Conservation (phyloP, 2,888 invertebrate genomes). For the Ectobius pallidus region DNA sequence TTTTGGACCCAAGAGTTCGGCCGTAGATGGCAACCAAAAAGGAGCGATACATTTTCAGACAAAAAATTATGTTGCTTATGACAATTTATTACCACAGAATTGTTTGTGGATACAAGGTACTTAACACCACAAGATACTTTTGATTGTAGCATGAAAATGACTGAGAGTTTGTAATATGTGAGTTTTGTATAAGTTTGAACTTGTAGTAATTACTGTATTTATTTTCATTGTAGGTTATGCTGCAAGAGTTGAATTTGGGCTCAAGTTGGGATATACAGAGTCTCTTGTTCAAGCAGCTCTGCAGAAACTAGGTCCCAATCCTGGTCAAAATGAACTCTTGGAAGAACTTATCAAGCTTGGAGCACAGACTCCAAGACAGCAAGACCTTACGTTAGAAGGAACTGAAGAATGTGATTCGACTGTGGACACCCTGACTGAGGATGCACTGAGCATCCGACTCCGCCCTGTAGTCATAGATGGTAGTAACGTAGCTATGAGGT, state of each 20-base stretch:
- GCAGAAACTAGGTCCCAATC: slow-evolving; percentile 81
- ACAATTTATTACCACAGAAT: too few species aligned
- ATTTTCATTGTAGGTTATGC: slow-evolving; percentile 56
- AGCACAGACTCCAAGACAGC: slow-evolving; percentile 56
- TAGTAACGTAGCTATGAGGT: slow-evolving; percentile 94
- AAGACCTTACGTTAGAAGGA: slow-evolving; percentile 31
- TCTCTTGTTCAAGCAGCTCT: slow-evolving; percentile 81
- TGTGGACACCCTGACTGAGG: slow-evolving; percentile 33
- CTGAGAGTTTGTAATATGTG: too few species aligned
- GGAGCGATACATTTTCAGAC: too few species aligned
- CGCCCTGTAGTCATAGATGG: slow-evolving; percentile 91
- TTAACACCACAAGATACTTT: too few species aligned
- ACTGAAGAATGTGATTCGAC: slow-evolving; percentile 42
- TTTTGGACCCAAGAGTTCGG: too few species aligned
- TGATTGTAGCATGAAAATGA: too few species aligned
- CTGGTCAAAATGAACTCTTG: slow-evolving; percentile 85
- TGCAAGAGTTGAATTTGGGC: slow-evolving; percentile 84
- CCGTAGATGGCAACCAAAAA: too few species aligned
- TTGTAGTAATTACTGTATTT: too few species aligned
- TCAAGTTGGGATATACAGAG: slow-evolving; percentile 92
- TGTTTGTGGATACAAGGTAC: too few species aligned
- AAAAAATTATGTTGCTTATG: too few species aligned
- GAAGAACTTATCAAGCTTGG: slow-evolving; percentile 87
- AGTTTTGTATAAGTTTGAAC: too few species aligned
- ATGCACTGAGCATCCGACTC: slow-evolving; percentile 52